Conservation (phyloP, 1,140 invertebrate species). For the Acromyrmex echinatior region DNA sequence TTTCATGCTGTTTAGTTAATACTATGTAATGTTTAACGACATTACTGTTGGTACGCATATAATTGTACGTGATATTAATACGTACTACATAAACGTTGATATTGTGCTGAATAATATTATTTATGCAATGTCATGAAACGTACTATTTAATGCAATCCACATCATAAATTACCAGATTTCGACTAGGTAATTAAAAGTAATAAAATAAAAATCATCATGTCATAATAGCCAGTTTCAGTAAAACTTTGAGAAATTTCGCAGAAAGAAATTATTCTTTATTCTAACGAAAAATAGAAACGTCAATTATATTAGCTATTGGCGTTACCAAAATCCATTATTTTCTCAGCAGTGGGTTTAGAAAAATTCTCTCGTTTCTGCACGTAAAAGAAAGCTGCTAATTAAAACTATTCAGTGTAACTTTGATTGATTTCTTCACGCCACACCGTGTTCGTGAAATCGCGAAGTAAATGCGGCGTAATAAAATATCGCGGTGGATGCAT, state of each 20-base stretch:
- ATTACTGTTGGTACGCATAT: conserved; percentile 12
- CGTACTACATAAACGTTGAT: neutral
- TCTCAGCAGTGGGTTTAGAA: neutral
- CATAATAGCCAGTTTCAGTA: neutral
- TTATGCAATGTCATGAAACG: neutral
- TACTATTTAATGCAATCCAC: neutral
- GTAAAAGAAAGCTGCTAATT: neutral
- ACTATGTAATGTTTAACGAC: conserved; percentile 16
- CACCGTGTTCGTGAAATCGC: neutral
- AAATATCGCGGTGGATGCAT: neutral
- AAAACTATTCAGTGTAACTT: neutral
- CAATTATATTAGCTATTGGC: neutral
- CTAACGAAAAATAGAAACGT: neutral
- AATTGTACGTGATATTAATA: conserved; percentile 30
- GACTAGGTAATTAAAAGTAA: neutral
- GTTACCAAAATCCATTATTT: neutral
- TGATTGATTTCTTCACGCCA: conserved; percentile 7
- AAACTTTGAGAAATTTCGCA: neutral
- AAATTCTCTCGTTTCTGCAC: neutral
- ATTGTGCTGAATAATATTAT: conserved; percentile 17
- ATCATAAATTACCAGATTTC: neutral
- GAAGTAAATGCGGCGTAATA: neutral
- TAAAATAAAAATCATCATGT: neutral
- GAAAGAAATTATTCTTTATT: neutral
- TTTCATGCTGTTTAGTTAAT: conserved; percentile 20